Evolutionary conservation across 1,140 invertebrate genomes (phyloP).

Genomic region (Lucilia sericata): DNA sequence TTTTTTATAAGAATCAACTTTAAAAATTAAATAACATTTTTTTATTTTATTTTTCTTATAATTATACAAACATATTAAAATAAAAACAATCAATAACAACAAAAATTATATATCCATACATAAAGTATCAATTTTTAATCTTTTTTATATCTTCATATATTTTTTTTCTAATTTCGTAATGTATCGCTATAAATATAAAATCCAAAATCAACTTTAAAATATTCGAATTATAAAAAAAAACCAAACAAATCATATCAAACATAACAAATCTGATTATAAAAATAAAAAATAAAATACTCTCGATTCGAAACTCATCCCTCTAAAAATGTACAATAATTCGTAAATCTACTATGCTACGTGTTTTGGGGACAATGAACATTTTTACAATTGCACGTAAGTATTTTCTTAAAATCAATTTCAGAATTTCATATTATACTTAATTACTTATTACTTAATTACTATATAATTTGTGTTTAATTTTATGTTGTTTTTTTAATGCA

Average conservation of each 20-base stretch:
- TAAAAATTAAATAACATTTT: not conserved
- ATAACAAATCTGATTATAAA: no score
- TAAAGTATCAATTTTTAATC: not conserved
- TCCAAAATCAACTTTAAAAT: slow-evolving; percentile 16
- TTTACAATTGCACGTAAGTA: slow-evolving; percentile 20
- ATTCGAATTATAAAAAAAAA: not conserved
- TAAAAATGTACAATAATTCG: slow-evolving; percentile 11
- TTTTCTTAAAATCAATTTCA: not conserved
- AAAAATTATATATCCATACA: not conserved
- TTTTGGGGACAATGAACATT: not conserved
- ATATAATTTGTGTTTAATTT: slow-evolving; percentile 26
- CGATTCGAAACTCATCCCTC: slow-evolving; percentile 10
- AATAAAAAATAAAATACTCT: not conserved
- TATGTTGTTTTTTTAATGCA: not conserved
- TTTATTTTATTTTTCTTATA: not conserved
- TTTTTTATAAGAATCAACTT: not conserved
- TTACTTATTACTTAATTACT: no score
- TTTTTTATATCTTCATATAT: slow-evolving; percentile 14
- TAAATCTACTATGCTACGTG: not conserved
- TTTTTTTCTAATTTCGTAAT: slow-evolving; percentile 24
- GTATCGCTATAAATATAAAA: slow-evolving; percentile 24
- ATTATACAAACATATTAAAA: not conserved
- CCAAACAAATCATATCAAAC: slow-evolving; percentile 9
- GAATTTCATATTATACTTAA: not conserved
- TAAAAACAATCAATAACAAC: not conserved